Base-by-base conservation (phyloP, 2,113 vertebrate species). In the Monopterus albus region DNA sequence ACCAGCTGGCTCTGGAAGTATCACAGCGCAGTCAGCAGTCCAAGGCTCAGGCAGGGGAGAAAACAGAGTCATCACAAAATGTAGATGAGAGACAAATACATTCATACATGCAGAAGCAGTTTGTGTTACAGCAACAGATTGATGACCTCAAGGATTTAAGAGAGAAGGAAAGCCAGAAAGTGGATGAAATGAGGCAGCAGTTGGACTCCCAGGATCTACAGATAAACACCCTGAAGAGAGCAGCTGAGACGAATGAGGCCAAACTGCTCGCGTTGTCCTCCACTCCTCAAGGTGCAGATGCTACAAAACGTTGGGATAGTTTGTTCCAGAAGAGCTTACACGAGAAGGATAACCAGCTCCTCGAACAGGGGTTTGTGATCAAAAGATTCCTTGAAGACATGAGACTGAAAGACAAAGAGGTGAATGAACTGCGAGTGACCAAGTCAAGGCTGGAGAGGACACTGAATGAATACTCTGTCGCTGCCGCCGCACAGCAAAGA, bases 291-390 rank as follows among this genome's bases (percentile, higher is more conserved):
- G 91, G 87, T 25, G 88, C 91, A 25, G 86, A 90, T 0, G 90
- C 92, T 35, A 58, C 89, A 72, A 92, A 91, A 61, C 80, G 77
- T 0, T 96, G 94, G 95, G 91, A 93, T 43, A 31, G 43, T 12
- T 49, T 92, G 40, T 95, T 93, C 80, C 92, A 93, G 25, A 93
- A 94, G 51, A 79, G 78, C 8, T 84, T 96, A 31, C 88, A 93
- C 7, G 94, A 80, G 68, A 96, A 95, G 78, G 94, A 96, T 31
- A 92, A 74, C 35, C 94, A 95, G 79, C 82, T 95, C 17, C 90
- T 93, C 4, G 93, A 95, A 1, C 89, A 93, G 64, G 90, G 90
- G 23, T 91, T 83, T 59, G 93, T 84, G 50, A 92, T 95, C 64
- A 81, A 40, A 13, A 36, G 87, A 5, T 89, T 95, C 70, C 88